A percentile compares a stretch with the other conserved stretches of the same genome.
phyloP scores from a whole-genome alignment of 2,797 vertebrate species.

The Hyperoplus immaculatus region DNA sequence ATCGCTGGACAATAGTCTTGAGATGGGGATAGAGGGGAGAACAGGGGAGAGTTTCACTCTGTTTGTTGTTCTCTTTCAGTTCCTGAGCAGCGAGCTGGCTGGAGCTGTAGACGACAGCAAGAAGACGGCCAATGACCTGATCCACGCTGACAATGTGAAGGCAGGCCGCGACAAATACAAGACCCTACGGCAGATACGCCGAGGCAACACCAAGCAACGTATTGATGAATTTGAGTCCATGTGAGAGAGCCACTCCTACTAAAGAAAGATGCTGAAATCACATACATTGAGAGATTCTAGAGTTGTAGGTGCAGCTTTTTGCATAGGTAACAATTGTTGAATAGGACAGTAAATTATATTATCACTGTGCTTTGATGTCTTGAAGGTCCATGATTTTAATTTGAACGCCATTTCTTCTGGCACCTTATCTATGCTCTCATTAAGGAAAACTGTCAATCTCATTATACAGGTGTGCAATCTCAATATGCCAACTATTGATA shows the following conservation, averaged over 20 bases:
- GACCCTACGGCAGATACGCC: constrained; percentile 96
- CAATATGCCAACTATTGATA: constrained; percentile 18
- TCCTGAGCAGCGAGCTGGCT: constrained; percentile 93
- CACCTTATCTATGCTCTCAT: constrained; percentile 10
- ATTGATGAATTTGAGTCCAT: constrained; percentile 99
- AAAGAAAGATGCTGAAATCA: constrained; percentile 10
- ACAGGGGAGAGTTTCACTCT: constrained; percentile 36
- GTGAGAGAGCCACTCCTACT: constrained; percentile 81
- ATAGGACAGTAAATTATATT: constrained; percentile 24
- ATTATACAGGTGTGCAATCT: constrained; percentile 25
- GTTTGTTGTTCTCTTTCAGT: constrained; percentile 80
- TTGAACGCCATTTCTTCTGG: constrained; percentile 21
- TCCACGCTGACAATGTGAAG: constrained; percentile 95
- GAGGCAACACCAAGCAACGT: constrained; percentile 98
- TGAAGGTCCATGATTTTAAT: constrained; percentile 27
- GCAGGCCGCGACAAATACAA: constrained; percentile 99
- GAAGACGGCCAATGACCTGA: constrained; percentile 95
- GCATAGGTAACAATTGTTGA: constrained; percentile 22
- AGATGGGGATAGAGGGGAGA: constrained; percentile 30
- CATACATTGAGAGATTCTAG: constrained; percentile 33
- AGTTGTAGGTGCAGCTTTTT: constrained; percentile 38
- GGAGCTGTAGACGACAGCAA: constrained; percentile 94
- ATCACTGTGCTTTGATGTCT: constrained; percentile 15
- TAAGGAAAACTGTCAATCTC: constrained; percentile 12
- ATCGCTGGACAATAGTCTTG: constrained; percentile 63